Conservation (phyloP, 2,888 invertebrate genomes). For the Euzophera pinguis region DNA sequence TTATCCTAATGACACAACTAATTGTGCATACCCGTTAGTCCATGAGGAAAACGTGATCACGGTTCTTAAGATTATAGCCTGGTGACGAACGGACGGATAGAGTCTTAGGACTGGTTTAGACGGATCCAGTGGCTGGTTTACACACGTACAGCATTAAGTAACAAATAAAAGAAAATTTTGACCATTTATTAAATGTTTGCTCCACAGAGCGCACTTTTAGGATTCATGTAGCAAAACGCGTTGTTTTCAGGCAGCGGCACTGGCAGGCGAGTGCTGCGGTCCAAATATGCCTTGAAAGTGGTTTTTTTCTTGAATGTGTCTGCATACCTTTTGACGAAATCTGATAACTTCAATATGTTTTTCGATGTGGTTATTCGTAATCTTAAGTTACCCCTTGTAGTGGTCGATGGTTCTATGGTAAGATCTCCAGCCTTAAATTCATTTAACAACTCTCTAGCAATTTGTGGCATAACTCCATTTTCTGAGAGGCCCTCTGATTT, state of each 20-base stretch:
- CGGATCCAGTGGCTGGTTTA: not conserved
- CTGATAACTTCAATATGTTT: not conserved
- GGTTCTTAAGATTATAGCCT: too few species aligned
- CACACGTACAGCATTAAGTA: too few species aligned
- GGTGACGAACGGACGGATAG: too few species aligned
- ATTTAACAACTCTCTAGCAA: conserved; percentile 29
- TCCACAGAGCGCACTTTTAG: conserved; percentile 43
- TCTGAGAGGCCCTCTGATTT: not conserved
- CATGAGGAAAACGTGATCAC: too few species aligned
- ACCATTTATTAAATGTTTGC: conserved; percentile 23
- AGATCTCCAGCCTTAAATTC: conserved; percentile 2
- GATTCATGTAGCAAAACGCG: conserved; percentile 47
- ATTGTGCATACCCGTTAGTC: too few species aligned
- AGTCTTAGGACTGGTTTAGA: not conserved
- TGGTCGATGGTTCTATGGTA: not conserved
- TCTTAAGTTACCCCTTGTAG: not conserved
- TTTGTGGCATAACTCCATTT: conserved; percentile 24
- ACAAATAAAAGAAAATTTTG: not conserved
- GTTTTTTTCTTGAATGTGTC: conserved; percentile 10
- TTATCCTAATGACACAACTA: too few species aligned
- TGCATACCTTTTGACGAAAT: not conserved
- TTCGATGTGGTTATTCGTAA: not conserved
- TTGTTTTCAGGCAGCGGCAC: conserved; percentile 52
- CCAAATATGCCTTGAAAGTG: conserved; percentile 39
- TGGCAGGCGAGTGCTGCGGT: conserved; percentile 40